phyloP scores from a whole-genome alignment of 2,888 invertebrate species.

The Agonopterix heracliana region DNA sequence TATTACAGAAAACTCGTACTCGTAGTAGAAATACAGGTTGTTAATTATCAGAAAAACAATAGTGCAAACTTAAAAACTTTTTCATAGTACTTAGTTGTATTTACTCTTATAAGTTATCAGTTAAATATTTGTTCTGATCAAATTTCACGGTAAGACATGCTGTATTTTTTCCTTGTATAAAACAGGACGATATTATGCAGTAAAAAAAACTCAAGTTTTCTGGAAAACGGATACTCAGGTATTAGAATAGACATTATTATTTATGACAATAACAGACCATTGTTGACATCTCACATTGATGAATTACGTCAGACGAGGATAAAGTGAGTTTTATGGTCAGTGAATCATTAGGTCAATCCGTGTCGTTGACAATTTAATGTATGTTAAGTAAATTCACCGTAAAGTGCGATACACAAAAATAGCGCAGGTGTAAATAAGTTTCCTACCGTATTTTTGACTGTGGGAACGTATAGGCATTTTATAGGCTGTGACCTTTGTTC shows the following conservation, averaged over 20 bases:
- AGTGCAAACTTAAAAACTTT: too few relatives aligned
- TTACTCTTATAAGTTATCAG: too few relatives aligned
- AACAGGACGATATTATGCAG: too few relatives aligned
- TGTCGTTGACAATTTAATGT: constrained; percentile 66
- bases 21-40: too few relatives aligned
- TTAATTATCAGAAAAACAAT: too few relatives aligned
- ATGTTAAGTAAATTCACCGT: constrained; percentile 50
- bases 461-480: constrained; percentile 26
- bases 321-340: constrained; percentile 58
- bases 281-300: constrained; percentile 33
- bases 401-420: constrained; percentile 23
- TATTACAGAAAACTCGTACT: too few relatives aligned
- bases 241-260: constrained; percentile 4
- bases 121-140: too few relatives aligned
- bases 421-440: constrained; percentile 27
- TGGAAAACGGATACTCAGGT: not conserved
- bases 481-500: constrained; percentile 40
- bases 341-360: constrained; percentile 71
- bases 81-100: too few relatives aligned
- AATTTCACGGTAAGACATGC: too few relatives aligned
- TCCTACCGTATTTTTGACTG: constrained; percentile 21
- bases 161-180: too few relatives aligned
- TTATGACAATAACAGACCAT: constrained; percentile 32
- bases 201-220: too few relatives aligned
- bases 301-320: constrained; percentile 65